Percentiles rank a stretch among this genome's conserved stretches.
Conservation (phyloP, 2,888 invertebrate genomes). For the Pocota personata region DNA sequence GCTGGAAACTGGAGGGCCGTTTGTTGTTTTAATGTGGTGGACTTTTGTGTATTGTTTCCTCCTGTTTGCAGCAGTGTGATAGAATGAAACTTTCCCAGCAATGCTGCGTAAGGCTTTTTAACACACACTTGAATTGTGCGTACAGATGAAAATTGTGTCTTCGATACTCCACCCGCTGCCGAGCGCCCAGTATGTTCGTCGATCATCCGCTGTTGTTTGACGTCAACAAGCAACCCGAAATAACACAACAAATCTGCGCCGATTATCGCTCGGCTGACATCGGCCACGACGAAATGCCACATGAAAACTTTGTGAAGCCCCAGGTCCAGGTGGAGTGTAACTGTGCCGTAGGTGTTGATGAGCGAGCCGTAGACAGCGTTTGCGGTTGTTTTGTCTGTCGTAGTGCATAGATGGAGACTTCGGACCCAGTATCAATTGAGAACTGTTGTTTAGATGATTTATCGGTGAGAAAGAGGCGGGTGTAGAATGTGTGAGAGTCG, state of each 20-base stretch:
- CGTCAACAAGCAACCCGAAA: slow-evolving; percentile 11
- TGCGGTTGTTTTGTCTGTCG: background rate
- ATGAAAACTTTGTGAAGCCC: slow-evolving; percentile 6
- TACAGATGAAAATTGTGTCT: slow-evolving; percentile 16
- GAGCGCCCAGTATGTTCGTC: too few species aligned
- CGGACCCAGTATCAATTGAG: slow-evolving; percentile 40
- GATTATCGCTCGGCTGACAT: slow-evolving; percentile 25
- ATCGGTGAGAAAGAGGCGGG: slow-evolving; percentile 11
- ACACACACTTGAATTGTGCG: background rate
- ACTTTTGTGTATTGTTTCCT: background rate
- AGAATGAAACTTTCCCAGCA: slow-evolving; percentile 8
- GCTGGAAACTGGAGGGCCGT: slow-evolving; percentile 13
- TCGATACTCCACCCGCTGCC: background rate
- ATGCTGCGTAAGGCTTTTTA: background rate
- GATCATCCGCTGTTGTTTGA: slow-evolving; percentile 22
- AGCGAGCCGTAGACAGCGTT: background rate
- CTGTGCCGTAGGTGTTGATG: slow-evolving; percentile 38
- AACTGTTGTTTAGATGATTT: slow-evolving; percentile 1
- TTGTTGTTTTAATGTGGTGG: slow-evolving; percentile 24
- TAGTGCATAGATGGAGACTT: slow-evolving; percentile 54
- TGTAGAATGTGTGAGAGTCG: background rate
- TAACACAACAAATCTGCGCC: slow-evolving; percentile 17
- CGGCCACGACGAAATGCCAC: slow-evolving; percentile 28
- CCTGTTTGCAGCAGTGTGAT: slow-evolving; percentile 14
- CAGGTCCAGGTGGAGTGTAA: background rate